Evolutionary conservation across 2,888 invertebrate genomes (phyloP), one percentile per base, ranked within the genome.

Genomic region (Patella depressa): DNA sequence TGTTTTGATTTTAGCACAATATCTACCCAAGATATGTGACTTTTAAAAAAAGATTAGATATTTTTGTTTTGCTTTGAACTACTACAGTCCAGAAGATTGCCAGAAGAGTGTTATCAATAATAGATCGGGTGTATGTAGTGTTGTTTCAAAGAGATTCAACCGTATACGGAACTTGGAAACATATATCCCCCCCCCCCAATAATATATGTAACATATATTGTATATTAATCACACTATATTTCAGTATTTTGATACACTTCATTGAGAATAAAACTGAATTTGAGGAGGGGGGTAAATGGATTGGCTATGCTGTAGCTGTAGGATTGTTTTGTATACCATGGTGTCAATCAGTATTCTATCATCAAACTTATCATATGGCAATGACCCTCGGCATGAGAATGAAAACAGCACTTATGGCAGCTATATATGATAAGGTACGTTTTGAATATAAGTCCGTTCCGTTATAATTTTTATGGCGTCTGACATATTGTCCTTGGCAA

Each of bases 381-480:
- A 91, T 96, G 92, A 93, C 96, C 74, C 95, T 97, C 24, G 98
- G 98, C 2, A 94, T 98, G 93, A 94, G 96, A 76, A 95, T 98
- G 87, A 94, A 97, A 76, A 96, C 97, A 0, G 95, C 96, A 0
- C 92, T 97, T 53, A 96, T 96, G n/a, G 95, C 96, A 84, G 95
- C 96, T 77, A 96, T 98, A 86, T 98, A 97, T 90, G 94, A 95
- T 78, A 97, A 97, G 92, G 90, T 89, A 72, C 29, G 72, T 12
- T 55, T 45, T 45, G 45, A 45, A 45, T 1, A 45, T 7, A 45
- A 34, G 34, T 34, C 5, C 4, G 34, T 34, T 34, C 5, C 34
- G 5, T 34, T 34, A 34, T 34, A 34, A 34, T 34, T 5, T 34
- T 34, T 34, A 7, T 4, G 34, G 4, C 34, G 3, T 45, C 45